These are phyloP conservation scores for Trematocara variabile DNA, from an alignment of 2,113 vertebrate species.

Conservation along the genomic window DNA sequence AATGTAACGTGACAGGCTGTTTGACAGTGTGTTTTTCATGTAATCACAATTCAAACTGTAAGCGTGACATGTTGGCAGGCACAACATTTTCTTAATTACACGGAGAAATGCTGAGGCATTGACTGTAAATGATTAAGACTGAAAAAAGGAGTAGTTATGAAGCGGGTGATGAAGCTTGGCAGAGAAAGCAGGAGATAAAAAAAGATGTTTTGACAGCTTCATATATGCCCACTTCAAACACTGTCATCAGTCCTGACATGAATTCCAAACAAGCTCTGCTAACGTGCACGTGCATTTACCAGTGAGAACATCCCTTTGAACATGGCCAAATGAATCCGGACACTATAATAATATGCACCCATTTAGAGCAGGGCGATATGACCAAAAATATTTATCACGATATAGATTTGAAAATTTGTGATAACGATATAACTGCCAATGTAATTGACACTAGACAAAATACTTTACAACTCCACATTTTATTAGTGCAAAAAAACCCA, in stretches of 20 bases:
- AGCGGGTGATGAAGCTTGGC: background rate
- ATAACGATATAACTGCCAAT: accelerated
- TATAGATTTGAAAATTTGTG: accelerated
- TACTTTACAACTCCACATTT: background rate
- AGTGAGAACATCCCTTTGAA: background rate
- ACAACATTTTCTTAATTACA: background rate
- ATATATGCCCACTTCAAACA: background rate
- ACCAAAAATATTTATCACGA: background rate
- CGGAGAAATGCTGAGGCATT: background rate
- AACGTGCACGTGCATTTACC: background rate
- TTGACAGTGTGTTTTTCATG: background rate
- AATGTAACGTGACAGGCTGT: background rate
- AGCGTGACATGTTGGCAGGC: background rate
- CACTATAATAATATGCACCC: background rate
- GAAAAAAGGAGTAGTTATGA: background rate
- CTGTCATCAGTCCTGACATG: background rate
- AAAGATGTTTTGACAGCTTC: background rate
- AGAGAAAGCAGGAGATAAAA: background rate
- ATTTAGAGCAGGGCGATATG: background rate
- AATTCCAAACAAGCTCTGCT: background rate
- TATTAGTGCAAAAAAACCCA: too few relatives aligned
- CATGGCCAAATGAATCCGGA: background rate
- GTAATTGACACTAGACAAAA: accelerated
- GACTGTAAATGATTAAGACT: background rate
- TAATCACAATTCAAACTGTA: background rate